Percentiles rank a stretch among this genome's conserved stretches.
phyloP scores from a whole-genome alignment of 2,797 vertebrate genomes.

The Anguilla megastoma region DNA sequence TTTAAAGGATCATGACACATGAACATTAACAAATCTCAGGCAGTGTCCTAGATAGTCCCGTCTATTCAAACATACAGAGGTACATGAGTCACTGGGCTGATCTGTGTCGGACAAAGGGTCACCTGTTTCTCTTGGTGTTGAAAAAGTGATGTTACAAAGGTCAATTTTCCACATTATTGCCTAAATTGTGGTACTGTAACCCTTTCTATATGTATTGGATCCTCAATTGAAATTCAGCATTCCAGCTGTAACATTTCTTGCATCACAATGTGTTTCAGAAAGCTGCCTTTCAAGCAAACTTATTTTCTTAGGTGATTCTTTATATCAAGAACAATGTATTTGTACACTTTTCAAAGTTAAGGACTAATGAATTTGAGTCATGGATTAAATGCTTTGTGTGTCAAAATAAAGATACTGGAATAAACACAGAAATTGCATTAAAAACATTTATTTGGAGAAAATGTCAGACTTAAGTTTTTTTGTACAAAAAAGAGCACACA shows the following conservation, averaged over 20 bases:
- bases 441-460: neutral
- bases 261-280: neutral
- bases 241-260: neutral
- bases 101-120: conserved; percentile 3
- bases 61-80: neutral
- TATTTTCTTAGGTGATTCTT: neutral
- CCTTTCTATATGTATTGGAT: neutral
- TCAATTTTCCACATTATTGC: neutral
- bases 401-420: neutral
- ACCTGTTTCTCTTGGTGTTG: neutral
- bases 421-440: too few species aligned
- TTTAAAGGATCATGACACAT: neutral
- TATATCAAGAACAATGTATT: neutral
- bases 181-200: neutral
- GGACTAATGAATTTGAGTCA: neutral
- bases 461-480: neutral
- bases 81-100: neutral
- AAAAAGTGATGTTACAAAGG: conserved; percentile 11
- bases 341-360: neutral
- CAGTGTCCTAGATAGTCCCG: neutral
- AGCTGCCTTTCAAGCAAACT: neutral
- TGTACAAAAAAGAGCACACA: neutral
- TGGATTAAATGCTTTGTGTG: neutral
- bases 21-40: neutral
- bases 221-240: neutral